Conservation (phyloP, 2,113 vertebrate genomes). For the Sus scrofa region T2T-Sscrofa CM000812.6:11855501-11856000, state of each 20-base stretch:
- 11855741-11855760: background rate
- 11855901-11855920: background rate
- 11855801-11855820: background rate
- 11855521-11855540: too few species aligned
- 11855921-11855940: background rate
- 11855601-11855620: too few species aligned
- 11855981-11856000: background rate
- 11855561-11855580: too few species aligned
- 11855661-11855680: too few species aligned
- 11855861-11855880: background rate
- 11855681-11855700: background rate
- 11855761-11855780: background rate
- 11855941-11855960: background rate
- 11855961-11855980: background rate
- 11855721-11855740: fast-evolving
- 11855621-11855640: too few species aligned
- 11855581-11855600: too few species aligned
- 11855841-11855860: fast-evolving
- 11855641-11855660: too few species aligned
- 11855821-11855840: background rate
- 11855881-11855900: background rate
- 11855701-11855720: fast-evolving
- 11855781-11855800: background rate
- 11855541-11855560: too few species aligned
- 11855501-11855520: too few species aligned